phyloP scores from a whole-genome alignment of 2,888 invertebrate species.

The Phyto melanocephala region DNA sequence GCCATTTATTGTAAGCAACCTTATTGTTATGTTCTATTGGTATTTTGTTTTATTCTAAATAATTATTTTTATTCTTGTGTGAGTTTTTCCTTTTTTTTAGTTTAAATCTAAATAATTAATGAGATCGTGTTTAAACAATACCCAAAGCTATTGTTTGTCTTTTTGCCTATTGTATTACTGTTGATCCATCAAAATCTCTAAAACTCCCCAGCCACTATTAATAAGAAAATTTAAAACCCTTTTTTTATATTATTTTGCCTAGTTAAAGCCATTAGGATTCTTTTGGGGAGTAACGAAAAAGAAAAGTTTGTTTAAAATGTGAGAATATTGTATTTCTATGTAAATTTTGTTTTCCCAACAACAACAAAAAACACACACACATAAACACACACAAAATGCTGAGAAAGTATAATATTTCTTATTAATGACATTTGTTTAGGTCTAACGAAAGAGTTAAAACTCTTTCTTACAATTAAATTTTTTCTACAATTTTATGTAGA shows the following conservation, averaged over 20 bases:
- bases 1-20: slow-evolving; percentile 69
- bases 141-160: slow-evolving; percentile 55
- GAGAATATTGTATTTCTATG: slow-evolving; percentile 58
- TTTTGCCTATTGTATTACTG: neutral
- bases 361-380: no score
- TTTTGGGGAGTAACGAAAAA: slow-evolving; percentile 33
- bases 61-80: neutral
- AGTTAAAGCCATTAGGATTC: slow-evolving; percentile 15
- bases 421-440: slow-evolving; percentile 71
- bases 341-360: slow-evolving; percentile 24
- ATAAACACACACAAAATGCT: slow-evolving; percentile 60
- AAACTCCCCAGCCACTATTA: slow-evolving; percentile 35
- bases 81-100: neutral
- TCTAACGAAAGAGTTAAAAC: slow-evolving; percentile 40
- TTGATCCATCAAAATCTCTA: slow-evolving; percentile 57
- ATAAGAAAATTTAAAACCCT: slow-evolving; percentile 40
- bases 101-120: slow-evolving; percentile 63
- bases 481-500: slow-evolving; percentile 18
- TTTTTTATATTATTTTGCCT: slow-evolving; percentile 39
- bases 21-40: slow-evolving; percentile 20
- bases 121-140: slow-evolving; percentile 61
- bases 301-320: neutral
- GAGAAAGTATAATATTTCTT: slow-evolving; percentile 68
- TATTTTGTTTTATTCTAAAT: slow-evolving; percentile 45
- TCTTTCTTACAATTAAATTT: slow-evolving; percentile 57